Base-by-base conservation (phyloP, 2,888 invertebrate genomes). In the Spicauda simplicius region DNA sequence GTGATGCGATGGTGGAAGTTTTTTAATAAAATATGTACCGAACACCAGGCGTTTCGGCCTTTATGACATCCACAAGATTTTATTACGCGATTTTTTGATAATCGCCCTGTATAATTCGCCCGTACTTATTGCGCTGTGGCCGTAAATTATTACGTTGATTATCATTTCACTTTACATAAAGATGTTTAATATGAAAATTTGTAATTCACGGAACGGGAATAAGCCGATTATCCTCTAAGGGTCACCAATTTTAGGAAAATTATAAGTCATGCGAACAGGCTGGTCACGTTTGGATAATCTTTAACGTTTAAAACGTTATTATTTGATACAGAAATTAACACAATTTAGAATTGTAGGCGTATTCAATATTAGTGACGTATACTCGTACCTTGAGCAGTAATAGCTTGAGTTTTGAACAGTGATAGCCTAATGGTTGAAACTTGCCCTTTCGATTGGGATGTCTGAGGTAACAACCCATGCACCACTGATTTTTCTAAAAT, bases 11-110 rank as follows among this genome's bases (percentile, higher is more conserved):
- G 80, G 74, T 76, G 66, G 80, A 88, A 88, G 78, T 88, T 88
- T 88, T 89, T 88, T 88, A 89, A 88, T 88, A 88, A 85, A 86
- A 88, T 83, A 85, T 84, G 81, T 83, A 81, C 80, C 72, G 74
- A 74, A 74, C 76, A 74, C 56, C 60, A 52, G 56, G 76, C 69
- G 71, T 37, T 66, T 55, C 18, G 54, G 30, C 52, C 57, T 62
- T 61, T 67, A 67, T 61, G 67, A 50, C 33, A 45, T 52, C 61
- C 50, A 56, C 55, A 48, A 59, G 56, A 61, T 62, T 68, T 62
- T 62, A 68, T 68, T 57, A 68, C 62, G 33, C 16, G 52, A 56
- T 20, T 53, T 67, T 61, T 57, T 61, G 54, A 62, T 62, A 68
- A 68, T 68, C 50, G 37, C 48, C 20, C 25, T 18, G 55, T 61